A percentile compares a stretch with the other conserved stretches of the same genome.
Evolutionary conservation across 2,797 vertebrate genomes (phyloP).

Genomic region (Geotrypetes seraphini): DNA sequence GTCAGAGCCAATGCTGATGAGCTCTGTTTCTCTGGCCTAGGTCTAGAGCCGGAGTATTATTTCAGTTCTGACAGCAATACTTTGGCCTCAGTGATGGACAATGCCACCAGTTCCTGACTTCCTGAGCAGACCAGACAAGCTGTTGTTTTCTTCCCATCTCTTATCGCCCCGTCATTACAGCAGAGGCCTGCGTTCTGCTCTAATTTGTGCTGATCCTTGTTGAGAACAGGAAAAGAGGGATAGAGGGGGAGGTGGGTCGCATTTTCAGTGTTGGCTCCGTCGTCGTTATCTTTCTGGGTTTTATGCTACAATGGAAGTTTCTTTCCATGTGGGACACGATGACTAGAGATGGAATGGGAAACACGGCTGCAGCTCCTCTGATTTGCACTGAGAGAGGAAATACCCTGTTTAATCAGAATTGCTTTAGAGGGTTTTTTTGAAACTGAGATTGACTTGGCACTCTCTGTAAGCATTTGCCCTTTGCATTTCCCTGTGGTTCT

Average conservation of each 20-base stretch:
- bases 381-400: constrained; percentile 53
- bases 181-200: constrained; percentile 36
- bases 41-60: constrained; percentile 65
- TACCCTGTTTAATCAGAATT: constrained; percentile 61
- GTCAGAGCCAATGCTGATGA: constrained; percentile 39
- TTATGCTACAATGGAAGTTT: constrained; percentile 2
- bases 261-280: constrained; percentile 29
- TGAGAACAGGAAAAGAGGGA: constrained; percentile 28
- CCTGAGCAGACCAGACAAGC: constrained; percentile 78
- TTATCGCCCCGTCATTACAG: constrained; percentile 66
- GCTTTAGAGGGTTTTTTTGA: constrained; percentile 46
- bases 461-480: constrained; percentile 30
- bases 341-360: constrained; percentile 64
- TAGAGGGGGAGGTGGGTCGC: constrained; percentile 2
- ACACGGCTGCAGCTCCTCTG: constrained; percentile 40
- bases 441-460: neutral
- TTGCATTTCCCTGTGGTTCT: constrained; percentile 33
- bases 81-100: constrained; percentile 63
- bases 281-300: constrained; percentile 17
- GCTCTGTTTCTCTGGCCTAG: constrained; percentile 55
- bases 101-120: constrained; percentile 66
- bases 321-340: constrained; percentile 59
- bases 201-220: constrained; percentile 32
- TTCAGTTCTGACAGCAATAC: constrained; percentile 49
- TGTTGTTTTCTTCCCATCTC: constrained; percentile 62